Evolutionary conservation across 2,888 invertebrate genomes (phyloP).

Genomic region (Tachina fera): DNA sequence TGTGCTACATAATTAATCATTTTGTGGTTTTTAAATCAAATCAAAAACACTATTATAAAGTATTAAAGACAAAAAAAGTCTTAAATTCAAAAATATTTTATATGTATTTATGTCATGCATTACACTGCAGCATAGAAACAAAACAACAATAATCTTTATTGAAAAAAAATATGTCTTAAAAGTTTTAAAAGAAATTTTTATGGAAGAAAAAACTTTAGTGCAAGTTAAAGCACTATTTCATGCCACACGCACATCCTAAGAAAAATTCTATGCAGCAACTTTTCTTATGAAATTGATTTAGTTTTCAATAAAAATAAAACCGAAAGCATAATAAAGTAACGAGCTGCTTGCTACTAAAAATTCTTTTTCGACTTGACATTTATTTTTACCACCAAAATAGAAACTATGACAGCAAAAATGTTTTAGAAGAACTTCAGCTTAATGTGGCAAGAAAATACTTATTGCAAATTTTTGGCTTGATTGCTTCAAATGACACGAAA

Average conservation of each 20-base stretch:
- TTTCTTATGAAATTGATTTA: slow-evolving; percentile 7
- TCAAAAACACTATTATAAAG: background rate
- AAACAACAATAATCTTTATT: background rate
- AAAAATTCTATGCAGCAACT: slow-evolving; percentile 15
- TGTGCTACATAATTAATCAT: slow-evolving; percentile 39
- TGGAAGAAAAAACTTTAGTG: background rate
- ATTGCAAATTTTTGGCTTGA: slow-evolving; percentile 38
- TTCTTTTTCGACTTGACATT: slow-evolving; percentile 41
- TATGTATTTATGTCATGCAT: slow-evolving; percentile 1
- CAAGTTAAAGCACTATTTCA: slow-evolving; percentile 41
- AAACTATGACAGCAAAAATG: slow-evolving; percentile 36
- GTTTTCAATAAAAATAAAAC: background rate
- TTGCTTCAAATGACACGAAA: slow-evolving; percentile 44
- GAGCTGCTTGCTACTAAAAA: slow-evolving; percentile 13
- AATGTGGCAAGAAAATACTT: slow-evolving; percentile 43
- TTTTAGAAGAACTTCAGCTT: slow-evolving; percentile 18
- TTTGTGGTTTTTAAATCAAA: slow-evolving; percentile 19
- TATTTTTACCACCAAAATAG: slow-evolving; percentile 39
- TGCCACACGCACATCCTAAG: background rate
- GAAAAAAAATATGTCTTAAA: background rate
- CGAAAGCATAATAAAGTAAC: slow-evolving; percentile 21
- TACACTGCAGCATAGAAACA: slow-evolving; percentile 9
- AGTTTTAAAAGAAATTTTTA: background rate
- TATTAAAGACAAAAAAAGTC: background rate
- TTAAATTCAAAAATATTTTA: background rate